Percentiles rank a stretch among this genome's conserved stretches.
These are phyloP conservation scores for Lepeophtheirus nordmannii DNA, from an alignment of 2,888 invertebrate genomes.

Conservation along the genomic window DNA sequence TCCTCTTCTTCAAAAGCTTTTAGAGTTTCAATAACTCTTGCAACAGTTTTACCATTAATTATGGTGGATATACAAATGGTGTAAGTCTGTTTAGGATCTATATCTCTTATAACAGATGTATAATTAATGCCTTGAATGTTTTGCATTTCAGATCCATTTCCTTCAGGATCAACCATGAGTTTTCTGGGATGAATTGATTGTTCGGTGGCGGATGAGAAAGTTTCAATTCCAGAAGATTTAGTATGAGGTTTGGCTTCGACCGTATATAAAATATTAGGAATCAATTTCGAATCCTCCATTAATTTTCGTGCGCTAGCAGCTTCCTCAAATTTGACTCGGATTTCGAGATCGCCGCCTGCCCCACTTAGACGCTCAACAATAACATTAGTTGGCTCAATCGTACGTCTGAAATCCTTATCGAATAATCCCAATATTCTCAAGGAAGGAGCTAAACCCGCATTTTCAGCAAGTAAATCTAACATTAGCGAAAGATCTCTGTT, in stretches of 20 bases:
- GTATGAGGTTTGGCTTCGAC: background rate
- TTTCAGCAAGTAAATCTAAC: constrained; percentile 17
- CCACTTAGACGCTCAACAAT: background rate
- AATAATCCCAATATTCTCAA: constrained; percentile 13
- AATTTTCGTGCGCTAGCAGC: background rate
- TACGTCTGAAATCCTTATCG: constrained; percentile 7
- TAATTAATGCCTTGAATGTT: background rate
- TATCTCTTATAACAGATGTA: background rate
- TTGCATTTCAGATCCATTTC: background rate
- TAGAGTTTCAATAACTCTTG: background rate
- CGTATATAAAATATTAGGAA: background rate
- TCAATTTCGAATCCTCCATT: background rate
- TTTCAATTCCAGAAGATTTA: background rate
- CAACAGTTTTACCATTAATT: constrained; percentile 13
- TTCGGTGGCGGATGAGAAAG: background rate
- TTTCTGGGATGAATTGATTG: background rate
- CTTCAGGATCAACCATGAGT: constrained; percentile 2
- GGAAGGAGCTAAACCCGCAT: constrained; percentile 13
- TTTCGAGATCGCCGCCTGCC: background rate
- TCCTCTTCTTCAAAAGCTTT: background rate
- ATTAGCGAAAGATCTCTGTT: constrained; percentile 9
- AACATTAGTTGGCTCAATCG: background rate
- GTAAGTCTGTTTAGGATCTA: constrained; percentile 11
- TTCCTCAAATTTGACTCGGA: background rate
- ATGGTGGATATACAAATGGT: constrained; percentile 7